A percentile compares a stretch with the other conserved stretches of the same genome.
phyloP scores from a whole-genome alignment of 1,140 invertebrate genomes.

The Atopsyche davidsoni region DNA sequence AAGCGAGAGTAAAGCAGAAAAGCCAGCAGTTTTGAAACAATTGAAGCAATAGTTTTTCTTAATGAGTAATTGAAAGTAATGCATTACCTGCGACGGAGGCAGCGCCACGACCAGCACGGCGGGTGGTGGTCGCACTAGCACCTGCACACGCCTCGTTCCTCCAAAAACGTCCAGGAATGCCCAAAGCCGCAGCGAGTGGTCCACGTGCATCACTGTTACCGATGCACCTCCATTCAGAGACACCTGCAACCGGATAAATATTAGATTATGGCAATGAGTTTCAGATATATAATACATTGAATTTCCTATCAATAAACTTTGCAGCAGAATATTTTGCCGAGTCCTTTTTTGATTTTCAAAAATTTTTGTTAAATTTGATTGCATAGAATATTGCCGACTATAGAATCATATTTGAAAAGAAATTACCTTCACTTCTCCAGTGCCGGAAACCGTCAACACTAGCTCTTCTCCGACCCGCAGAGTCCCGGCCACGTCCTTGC shows the following conservation, averaged over 20 bases:
- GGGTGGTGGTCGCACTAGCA: constrained; percentile 38
- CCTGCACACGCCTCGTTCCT: constrained; percentile 76
- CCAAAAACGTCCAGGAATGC: constrained; percentile 95
- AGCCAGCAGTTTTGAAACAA: too few relatives aligned
- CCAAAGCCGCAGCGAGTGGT: constrained; percentile 84
- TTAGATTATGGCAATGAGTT: too few relatives aligned
- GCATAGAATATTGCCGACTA: too few relatives aligned
- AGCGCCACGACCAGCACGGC: constrained; percentile 74
- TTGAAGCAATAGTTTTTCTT: too few relatives aligned
- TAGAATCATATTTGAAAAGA: too few relatives aligned
- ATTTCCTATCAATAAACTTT: too few relatives aligned
- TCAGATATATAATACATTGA: too few relatives aligned
- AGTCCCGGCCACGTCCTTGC: constrained; percentile 81
- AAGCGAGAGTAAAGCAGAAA: too few relatives aligned
- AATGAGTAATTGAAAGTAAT: too few relatives aligned
- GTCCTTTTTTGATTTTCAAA: too few relatives aligned
- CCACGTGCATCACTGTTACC: constrained; percentile 88
- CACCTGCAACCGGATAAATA: constrained; percentile 51
- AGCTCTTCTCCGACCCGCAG: constrained; percentile 85
- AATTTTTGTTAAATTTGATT: too few relatives aligned
- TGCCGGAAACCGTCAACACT: constrained; percentile 75
- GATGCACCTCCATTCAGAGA: constrained; percentile 78
- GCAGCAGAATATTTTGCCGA: too few relatives aligned
- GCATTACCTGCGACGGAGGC: constrained; percentile 48
- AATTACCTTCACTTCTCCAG: constrained; percentile 75